Percentiles rank a stretch among this genome's conserved stretches.
Conservation (phyloP, 2,888 invertebrate genomes). For the Drosophila emarginata region DNA sequence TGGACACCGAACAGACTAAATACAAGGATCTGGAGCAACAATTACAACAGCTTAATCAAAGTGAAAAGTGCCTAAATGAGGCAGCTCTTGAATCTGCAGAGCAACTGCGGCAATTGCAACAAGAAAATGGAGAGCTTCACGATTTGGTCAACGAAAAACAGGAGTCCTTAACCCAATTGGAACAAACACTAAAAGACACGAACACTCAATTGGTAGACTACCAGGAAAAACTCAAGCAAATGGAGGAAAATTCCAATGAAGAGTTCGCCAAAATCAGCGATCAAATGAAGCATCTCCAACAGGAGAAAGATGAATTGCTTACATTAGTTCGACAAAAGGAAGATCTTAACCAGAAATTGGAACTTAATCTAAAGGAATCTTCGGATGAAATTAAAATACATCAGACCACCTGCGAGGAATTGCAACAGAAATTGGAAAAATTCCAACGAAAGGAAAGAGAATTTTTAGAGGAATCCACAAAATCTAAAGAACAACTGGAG, state of each 20-base stretch:
- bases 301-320: background rate
- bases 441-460: constrained; percentile 20
- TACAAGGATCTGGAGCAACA: constrained; percentile 35
- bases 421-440: constrained; percentile 44
- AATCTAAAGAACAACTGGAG: constrained; percentile 47
- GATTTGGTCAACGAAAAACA: background rate
- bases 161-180: background rate
- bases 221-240: background rate
- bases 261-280: constrained; percentile 12
- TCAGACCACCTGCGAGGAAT: constrained; percentile 38
- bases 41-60: constrained; percentile 33
- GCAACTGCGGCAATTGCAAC: constrained; percentile 58
- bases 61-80: constrained; percentile 38
- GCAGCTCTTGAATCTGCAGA: constrained; percentile 47
- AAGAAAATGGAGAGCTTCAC: constrained; percentile 41
- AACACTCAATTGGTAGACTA: constrained; percentile 11
- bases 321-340: constrained; percentile 19
- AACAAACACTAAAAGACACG: constrained; percentile 25
- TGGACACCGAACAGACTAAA: constrained; percentile 45
- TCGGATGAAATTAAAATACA: background rate
- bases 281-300: constrained; percentile 7
- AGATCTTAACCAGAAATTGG: constrained; percentile 19
- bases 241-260: background rate
- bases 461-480: constrained; percentile 27
- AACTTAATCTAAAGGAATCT: constrained; percentile 34